Evolutionary conservation across 2,797 vertebrate species (phyloP), one percentile per base, ranked within the genome.

Genomic region (Artibeus jamaicensis): DNA sequence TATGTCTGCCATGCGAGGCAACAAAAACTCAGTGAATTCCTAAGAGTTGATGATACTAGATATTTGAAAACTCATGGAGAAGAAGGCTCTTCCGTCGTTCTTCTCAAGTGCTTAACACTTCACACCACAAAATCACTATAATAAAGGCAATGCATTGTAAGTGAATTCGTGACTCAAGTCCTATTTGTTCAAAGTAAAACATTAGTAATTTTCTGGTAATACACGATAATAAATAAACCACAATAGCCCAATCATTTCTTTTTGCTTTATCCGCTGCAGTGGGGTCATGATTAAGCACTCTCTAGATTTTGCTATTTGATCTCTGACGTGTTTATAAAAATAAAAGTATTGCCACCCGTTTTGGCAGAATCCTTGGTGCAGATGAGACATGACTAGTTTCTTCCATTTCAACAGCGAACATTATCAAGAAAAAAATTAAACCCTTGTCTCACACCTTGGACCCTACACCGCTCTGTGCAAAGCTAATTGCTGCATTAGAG

Each of bases 401-500:
- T 92, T 37, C 76, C 53, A 97, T 85, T 88, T 97, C 85, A 71
- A 95, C 4, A 0, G 32, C 73, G 93, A 93, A 95, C 37, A 95
- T 55, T 11, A 93, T 18, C 48, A 6, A 93, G 21, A 34, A 95
- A 78, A 85, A 89, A 65, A 59, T 15, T 9, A 83, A 85, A 74
- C 42, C 57, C 74, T 71, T 86, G 50, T 18, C 77, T 96, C 78
- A 87, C 70, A 84, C 85, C 81, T 94, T 67, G 57, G 89, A 71
- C 71, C n/a, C 53, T 92, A 42, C 48, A 6, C 57, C 57, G 39
- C 34, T 84, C 76, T 77, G 55, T 0, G 0, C 32, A 91, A 62
- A 44, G 4, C 59, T 44, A 95, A 97, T 95, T 18, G 86, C 9
- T 87, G 91, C 95, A 70, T 4, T 96, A 94, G 57, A 91, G 39